Conservation (phyloP, 2,113 vertebrate genomes). For the Conger conger region DNA sequence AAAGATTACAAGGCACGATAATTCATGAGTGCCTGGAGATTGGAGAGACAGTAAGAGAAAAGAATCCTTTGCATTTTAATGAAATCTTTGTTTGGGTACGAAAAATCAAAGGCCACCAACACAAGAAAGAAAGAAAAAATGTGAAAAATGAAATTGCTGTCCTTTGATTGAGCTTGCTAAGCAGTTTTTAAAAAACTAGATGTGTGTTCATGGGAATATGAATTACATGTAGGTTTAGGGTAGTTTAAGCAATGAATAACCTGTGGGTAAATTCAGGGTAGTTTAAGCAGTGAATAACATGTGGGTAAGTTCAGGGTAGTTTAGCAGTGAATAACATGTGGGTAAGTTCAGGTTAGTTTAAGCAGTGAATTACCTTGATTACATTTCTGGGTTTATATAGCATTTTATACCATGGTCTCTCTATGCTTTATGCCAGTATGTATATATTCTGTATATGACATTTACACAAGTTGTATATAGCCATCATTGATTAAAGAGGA, state of each 20-base stretch:
- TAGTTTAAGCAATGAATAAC: not conserved
- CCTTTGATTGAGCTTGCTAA: not conserved
- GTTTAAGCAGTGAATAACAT: not conserved
- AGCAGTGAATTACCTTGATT: not conserved
- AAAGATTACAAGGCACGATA: not conserved
- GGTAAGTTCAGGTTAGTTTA: not conserved
- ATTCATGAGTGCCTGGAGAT: not conserved
- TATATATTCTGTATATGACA: no score
- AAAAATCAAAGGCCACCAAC: constrained; percentile 7
- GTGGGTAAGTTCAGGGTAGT: not conserved
- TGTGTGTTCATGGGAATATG: not conserved
- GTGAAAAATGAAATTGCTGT: not conserved
- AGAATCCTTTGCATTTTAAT: constrained; percentile 18
- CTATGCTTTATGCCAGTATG: no score
- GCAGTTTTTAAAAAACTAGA: not conserved
- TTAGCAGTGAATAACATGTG: not conserved
- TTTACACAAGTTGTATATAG: no score
- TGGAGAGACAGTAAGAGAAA: not conserved
- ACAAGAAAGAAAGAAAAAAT: not conserved
- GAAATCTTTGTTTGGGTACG: constrained; percentile 3
- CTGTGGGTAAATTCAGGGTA: not conserved
- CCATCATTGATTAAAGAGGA: no score
- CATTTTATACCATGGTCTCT: no score
- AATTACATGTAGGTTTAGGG: not conserved
- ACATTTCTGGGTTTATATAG: not conserved